Conservation (phyloP, 2,888 invertebrate genomes). For the Dusona sp. region DNA sequence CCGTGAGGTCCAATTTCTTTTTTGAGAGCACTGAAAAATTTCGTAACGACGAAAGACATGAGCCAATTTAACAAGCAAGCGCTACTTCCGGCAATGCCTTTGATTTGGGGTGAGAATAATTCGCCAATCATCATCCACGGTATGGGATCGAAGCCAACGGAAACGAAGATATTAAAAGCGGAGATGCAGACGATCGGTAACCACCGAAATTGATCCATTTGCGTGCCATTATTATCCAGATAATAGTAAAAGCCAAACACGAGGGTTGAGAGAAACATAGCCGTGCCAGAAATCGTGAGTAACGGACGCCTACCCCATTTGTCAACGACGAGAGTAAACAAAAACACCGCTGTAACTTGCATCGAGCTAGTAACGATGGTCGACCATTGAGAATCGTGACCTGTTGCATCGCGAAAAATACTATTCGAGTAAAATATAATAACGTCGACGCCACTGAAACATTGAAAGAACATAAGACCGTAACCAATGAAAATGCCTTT, state of each 20-base stretch:
- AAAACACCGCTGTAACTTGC: constrained; percentile 91
- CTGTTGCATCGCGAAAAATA: constrained; percentile 89
- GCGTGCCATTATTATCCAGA: constrained; percentile 68
- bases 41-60: constrained; percentile 92
- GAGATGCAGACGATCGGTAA: constrained; percentile 91
- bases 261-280: constrained; percentile 90
- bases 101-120: constrained; percentile 92
- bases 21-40: constrained; percentile 88
- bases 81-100: constrained; percentile 91
- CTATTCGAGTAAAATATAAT: constrained; percentile 92
- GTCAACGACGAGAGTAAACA: constrained; percentile 92
- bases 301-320: constrained; percentile 92
- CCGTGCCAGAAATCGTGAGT: constrained; percentile 89
- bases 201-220: constrained; percentile 88
- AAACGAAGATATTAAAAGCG: constrained; percentile 92
- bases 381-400: constrained; percentile 87
- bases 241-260: constrained; percentile 91
- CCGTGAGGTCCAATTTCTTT: constrained; percentile 87
- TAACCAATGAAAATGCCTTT: constrained; percentile 90
- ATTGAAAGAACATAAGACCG: constrained; percentile 95
- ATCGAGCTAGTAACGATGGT: constrained; percentile 94
- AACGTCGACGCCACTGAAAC: constrained; percentile 93
- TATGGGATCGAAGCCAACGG: constrained; percentile 91
- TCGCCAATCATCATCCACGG: constrained; percentile 93
- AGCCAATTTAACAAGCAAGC: constrained; percentile 94